Evolutionary conservation across 2,113 vertebrate species (phyloP), one percentile per base, ranked within the genome.

Genomic region (Chloebia gouldiae): DNA sequence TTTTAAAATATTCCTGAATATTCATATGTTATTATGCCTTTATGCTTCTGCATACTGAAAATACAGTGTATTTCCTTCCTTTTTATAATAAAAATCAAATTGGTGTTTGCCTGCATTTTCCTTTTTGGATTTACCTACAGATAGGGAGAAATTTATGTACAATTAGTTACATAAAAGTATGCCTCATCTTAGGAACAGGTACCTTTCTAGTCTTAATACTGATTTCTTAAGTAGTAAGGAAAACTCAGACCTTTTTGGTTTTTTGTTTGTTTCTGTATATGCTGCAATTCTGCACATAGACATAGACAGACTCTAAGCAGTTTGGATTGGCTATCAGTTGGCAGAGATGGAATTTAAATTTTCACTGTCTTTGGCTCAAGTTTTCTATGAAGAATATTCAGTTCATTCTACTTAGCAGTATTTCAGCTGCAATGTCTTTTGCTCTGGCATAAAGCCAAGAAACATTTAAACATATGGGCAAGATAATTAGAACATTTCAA

Each of bases 401-500:
- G 44, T 39, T 40, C 11, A 51, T 70, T 92, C 47, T 84, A 37
- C 35, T 83, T 64, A 88, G 9, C 44, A 71, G 6, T 24, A 75
- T 60, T 95, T 95, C 77, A 84, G 40, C 10, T 84, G 69, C 37
- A 75, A 44, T 60, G n/a, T 49, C 78, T 71, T 91, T 89, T 87
- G 10, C 82, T 90, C 92, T 90, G 93, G 87, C 65, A 18, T 60
- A 75, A 87, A 94, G 60, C 87, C 92, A 91, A 91, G 23, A 39
- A 94, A 78, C 35, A 64, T 54, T 88, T 92, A 94, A 96, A 83
- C 68, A 93, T 94, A 93, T 51, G 82, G 79, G 27, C 35, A 90
- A 91, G 57, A 91, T 92, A 92, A 93, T 88, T 79, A 81, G 57
- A 91, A 85, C 30, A 60, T 89, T 92, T 92, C 28, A 68, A 94